Conservation (phyloP, 1,140 invertebrate genomes). For the Parapsyche elsis region DNA sequence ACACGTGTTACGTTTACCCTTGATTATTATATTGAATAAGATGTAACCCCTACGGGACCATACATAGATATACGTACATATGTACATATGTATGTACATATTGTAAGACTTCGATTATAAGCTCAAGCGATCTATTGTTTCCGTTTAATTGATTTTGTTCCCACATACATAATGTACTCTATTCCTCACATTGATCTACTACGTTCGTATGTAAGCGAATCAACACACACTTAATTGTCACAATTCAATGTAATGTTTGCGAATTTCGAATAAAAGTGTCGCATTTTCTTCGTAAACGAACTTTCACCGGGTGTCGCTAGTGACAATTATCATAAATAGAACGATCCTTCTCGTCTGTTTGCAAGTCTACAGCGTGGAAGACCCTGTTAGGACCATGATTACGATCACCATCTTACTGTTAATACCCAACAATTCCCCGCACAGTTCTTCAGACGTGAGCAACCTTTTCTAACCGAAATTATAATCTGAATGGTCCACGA, state of each 20-base stretch:
- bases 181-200: neutral
- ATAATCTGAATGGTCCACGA: neutral
- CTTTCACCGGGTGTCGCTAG: neutral
- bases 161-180: neutral
- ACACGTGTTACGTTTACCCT: too few relatives aligned
- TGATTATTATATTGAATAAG: too few relatives aligned
- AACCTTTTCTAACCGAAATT: neutral
- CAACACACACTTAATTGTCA: too few relatives aligned
- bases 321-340: slow-evolving; percentile 40
- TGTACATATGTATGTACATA: neutral
- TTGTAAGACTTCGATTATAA: neutral
- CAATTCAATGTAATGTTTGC: too few relatives aligned
- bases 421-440: slow-evolving; percentile 22
- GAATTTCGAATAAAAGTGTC: too few relatives aligned
- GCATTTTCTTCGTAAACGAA: too few relatives aligned
- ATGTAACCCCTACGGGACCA: neutral
- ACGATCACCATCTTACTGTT: slow-evolving; percentile 35
- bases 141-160: neutral
- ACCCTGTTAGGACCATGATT: slow-evolving; percentile 41
- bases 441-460: neutral
- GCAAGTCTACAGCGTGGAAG: slow-evolving; percentile 15
- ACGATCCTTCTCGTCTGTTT: slow-evolving; percentile 25
- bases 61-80: neutral
- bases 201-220: too few relatives aligned
- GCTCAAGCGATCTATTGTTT: neutral